These are phyloP conservation scores for Gambusia holbrooki DNA, from an alignment of 2,113 vertebrate species.

Conservation along the genomic window DNA sequence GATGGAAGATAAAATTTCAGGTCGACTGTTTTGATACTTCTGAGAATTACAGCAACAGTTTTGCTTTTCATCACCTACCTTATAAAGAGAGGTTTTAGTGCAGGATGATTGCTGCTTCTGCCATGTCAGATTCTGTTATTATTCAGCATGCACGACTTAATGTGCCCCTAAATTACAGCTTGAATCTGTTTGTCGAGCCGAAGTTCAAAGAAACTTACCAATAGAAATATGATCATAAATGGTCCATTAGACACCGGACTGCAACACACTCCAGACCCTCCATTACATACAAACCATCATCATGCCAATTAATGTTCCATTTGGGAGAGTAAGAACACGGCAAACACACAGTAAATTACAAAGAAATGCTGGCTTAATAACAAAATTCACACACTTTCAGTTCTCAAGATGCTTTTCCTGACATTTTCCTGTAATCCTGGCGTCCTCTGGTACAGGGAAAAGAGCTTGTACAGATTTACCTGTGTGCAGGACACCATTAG, in stretches of 20 bases:
- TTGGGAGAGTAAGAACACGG: slow-evolving; percentile 25
- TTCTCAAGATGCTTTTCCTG: slow-evolving; percentile 24
- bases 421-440: not conserved
- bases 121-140: slow-evolving; percentile 17
- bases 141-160: slow-evolving; percentile 17
- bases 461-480: slow-evolving; percentile 53
- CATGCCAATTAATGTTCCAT: slow-evolving; percentile 53
- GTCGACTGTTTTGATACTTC: slow-evolving; percentile 1
- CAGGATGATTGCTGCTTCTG: slow-evolving; percentile 48
- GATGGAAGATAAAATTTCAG: not conserved
- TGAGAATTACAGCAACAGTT: slow-evolving; percentile 16
- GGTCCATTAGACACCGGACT: slow-evolving; percentile 63
- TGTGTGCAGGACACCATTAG: slow-evolving; percentile 51
- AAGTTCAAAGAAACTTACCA: slow-evolving; percentile 75
- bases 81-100: slow-evolving; percentile 41
- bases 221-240: slow-evolving; percentile 56
- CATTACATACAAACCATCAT: slow-evolving; percentile 46
- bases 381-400: slow-evolving; percentile 35
- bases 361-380: slow-evolving; percentile 18
- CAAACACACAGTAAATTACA: slow-evolving; percentile 28
- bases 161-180: slow-evolving; percentile 45
- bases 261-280: slow-evolving; percentile 54
- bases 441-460: slow-evolving; percentile 5
- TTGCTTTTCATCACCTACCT: slow-evolving; percentile 67
- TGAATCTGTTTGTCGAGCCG: slow-evolving; percentile 35